Evolutionary conservation across 2,113 vertebrate species (phyloP).

Genomic region (Leptocoma aspasia): DNA sequence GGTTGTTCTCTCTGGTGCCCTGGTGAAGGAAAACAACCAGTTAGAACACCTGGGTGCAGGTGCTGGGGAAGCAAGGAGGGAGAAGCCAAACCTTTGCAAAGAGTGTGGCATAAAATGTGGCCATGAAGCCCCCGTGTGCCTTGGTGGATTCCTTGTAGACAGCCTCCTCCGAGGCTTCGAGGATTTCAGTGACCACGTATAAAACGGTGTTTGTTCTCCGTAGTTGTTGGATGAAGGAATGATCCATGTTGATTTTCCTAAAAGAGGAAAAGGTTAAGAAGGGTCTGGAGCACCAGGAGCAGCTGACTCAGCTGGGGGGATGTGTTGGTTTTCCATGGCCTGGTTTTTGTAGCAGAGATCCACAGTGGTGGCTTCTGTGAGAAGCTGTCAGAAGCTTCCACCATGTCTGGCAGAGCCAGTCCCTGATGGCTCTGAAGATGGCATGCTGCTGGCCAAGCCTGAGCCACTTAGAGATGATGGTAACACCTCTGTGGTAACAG

Average conservation of each 20-base stretch:
- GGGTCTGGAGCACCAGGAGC: not conserved
- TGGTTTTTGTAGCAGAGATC: too few species aligned
- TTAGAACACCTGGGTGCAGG: not conserved
- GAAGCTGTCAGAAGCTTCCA: too few species aligned
- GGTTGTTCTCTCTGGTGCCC: not conserved
- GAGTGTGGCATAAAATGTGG: not conserved
- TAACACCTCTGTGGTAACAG: too few species aligned
- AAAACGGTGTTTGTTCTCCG: not conserved
- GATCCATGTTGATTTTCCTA: too few species aligned
- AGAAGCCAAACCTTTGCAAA: not conserved
- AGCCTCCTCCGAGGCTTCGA: not conserved
- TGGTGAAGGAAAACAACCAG: not conserved
- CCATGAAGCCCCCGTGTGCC: too few species aligned
- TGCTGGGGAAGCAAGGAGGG: not conserved
- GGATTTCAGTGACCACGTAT: not conserved
- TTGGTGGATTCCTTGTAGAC: not conserved
- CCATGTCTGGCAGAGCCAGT: too few species aligned
- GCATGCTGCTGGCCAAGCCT: too few species aligned
- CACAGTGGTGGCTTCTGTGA: too few species aligned
- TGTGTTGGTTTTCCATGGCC: too few species aligned
- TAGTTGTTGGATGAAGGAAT: not conserved
- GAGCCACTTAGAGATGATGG: too few species aligned
- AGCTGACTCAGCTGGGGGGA: too few species aligned
- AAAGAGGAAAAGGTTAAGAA: not conserved
- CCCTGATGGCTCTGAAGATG: too few species aligned